A percentile compares a stretch with the other conserved stretches of the same genome.
These are phyloP conservation scores for Dreissena polymorpha DNA, from an alignment of 1,140 invertebrate genomes.

Conservation along the genomic window DNA sequence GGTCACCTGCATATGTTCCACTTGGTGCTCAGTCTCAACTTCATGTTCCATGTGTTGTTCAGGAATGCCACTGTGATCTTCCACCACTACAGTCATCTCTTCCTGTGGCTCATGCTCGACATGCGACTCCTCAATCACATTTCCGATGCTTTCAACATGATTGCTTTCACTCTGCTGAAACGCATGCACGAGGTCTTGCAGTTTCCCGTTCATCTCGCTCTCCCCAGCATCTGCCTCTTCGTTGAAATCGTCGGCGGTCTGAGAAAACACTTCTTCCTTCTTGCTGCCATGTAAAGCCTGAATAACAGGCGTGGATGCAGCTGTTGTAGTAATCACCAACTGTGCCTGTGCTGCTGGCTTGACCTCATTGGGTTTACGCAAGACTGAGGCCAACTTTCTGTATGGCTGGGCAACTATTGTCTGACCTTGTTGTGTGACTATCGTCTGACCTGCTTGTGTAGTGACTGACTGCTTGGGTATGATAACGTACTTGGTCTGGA, in stretches of 20 bases:
- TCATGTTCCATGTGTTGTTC: not conserved
- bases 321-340: not conserved
- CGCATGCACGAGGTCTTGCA: not conserved
- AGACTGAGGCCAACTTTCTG: too few species aligned
- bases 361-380: too few species aligned
- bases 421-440: too few species aligned
- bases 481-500: too few species aligned
- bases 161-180: not conserved
- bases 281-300: not conserved
- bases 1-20: not conserved
- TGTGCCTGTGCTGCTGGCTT: not conserved
- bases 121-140: not conserved
- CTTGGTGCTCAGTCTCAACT: too few species aligned
- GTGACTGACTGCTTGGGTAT: too few species aligned
- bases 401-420: too few species aligned
- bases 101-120: not conserved
- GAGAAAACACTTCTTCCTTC: not conserved
- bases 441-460: too few species aligned
- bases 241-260: not conserved
- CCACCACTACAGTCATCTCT: not conserved
- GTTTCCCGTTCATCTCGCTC: not conserved
- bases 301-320: not conserved
- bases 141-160: not conserved
- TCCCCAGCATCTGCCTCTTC: not conserved
- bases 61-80: not conserved